Conservation (phyloP, 2,113 vertebrate species). For the Oncorhynchus mykiss region DNA sequence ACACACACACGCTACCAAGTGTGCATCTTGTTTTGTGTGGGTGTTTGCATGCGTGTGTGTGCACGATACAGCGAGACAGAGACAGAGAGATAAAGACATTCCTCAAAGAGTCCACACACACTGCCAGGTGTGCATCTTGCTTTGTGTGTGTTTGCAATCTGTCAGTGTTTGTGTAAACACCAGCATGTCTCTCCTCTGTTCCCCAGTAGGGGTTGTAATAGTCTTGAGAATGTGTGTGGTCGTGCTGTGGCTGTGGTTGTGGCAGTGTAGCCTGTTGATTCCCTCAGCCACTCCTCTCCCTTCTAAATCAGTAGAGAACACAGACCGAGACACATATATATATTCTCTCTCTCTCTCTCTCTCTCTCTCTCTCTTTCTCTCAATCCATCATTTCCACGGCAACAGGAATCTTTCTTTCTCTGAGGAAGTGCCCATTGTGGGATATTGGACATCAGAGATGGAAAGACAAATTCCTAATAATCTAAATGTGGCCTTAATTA, state of each 20-base stretch:
- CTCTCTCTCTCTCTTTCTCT: constrained; percentile 26
- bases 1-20: too few species aligned
- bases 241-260: constrained; percentile 40
- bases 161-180: constrained; percentile 17
- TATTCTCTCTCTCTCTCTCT: constrained; percentile 17
- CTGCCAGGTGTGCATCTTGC: not conserved
- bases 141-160: constrained; percentile 19
- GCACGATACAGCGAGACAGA: not conserved
- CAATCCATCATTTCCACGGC: constrained; percentile 35
- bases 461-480: too few species aligned
- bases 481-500: too few species aligned
- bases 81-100: too few species aligned
- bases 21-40: not conserved
- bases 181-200: constrained; percentile 41
- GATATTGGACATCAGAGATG: too few species aligned
- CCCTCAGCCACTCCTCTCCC: constrained; percentile 43
- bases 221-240: constrained; percentile 53
- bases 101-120: too few species aligned
- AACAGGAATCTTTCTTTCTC: constrained; percentile 36
- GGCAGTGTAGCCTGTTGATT: constrained; percentile 66
- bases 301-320: constrained; percentile 55
- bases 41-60: not conserved
- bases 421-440: too few species aligned
- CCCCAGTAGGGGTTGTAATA: constrained; percentile 63
- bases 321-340: constrained; percentile 45